These are phyloP conservation scores for Rotaria magnacalcarata DNA, from an alignment of 2,888 invertebrate genomes.

Conservation along the genomic window DNA sequence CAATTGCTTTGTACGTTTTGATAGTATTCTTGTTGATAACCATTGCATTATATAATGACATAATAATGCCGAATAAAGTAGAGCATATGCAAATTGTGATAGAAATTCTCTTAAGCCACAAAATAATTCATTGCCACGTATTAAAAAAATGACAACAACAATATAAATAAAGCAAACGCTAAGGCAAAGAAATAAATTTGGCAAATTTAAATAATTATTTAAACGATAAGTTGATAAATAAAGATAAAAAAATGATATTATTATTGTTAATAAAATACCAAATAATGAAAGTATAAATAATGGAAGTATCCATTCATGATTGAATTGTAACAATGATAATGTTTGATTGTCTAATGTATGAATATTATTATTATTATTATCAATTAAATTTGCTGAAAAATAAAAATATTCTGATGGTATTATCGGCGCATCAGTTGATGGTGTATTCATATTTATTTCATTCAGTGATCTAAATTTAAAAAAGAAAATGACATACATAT, in stretches of 20 bases:
- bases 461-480: not conserved
- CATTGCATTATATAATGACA: constrained; percentile 35
- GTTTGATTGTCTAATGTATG: not conserved
- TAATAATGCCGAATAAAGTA: constrained; percentile 7
- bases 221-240: not conserved
- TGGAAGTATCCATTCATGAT: not conserved
- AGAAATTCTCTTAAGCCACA: constrained; percentile 27
- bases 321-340: not conserved
- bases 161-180: constrained; percentile 17
- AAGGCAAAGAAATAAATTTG: not conserved
- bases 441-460: not conserved
- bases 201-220: not conserved
- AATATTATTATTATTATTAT: not conserved
- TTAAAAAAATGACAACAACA: not conserved
- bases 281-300: not conserved
- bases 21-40: constrained; percentile 12
- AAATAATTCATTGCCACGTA: constrained; percentile 27
- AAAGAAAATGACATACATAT: not conserved
- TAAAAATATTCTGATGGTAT: not conserved
- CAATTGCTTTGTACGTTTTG: constrained; percentile 10
- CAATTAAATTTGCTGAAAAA: not conserved
- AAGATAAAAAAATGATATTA: not conserved
- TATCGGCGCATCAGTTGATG: not conserved
- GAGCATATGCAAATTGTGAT: constrained; percentile 8
- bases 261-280: not conserved